Evolutionary conservation across 2,113 vertebrate genomes (phyloP).

Genomic region (Progne subis): DNA sequence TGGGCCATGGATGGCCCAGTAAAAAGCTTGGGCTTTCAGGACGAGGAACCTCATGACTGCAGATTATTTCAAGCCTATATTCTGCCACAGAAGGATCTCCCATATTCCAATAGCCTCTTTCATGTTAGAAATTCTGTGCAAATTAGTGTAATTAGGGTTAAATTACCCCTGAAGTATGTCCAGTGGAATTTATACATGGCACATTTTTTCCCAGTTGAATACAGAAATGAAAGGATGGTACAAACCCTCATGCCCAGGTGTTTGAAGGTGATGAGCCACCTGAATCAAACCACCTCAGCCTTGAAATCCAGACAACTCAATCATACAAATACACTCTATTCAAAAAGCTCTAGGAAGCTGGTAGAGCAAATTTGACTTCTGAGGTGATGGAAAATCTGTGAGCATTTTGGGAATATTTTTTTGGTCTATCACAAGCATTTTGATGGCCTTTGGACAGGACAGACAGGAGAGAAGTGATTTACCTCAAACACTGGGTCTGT

Average conservation of each 20-base stretch:
- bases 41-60: not conserved
- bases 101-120: not conserved
- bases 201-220: not conserved
- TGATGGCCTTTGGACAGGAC: not conserved
- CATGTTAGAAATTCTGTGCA: not conserved
- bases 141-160: not conserved
- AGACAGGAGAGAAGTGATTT: not conserved
- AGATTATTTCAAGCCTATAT: not conserved
- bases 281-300: not conserved
- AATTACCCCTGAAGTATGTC: not conserved
- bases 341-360: not conserved
- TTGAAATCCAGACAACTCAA: not conserved
- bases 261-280: not conserved
- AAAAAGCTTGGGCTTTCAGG: not conserved
- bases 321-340: not conserved
- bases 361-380: not conserved
- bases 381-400: not conserved
- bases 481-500: constrained; percentile 83
- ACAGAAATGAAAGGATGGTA: not conserved
- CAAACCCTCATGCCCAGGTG: not conserved
- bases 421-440: not conserved
- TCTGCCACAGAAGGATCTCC: not conserved
- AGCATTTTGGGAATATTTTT: not conserved
- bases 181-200: not conserved
- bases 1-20: not conserved